Conservation (phyloP, 2,888 invertebrate genomes). For the Chesias legatella region DNA sequence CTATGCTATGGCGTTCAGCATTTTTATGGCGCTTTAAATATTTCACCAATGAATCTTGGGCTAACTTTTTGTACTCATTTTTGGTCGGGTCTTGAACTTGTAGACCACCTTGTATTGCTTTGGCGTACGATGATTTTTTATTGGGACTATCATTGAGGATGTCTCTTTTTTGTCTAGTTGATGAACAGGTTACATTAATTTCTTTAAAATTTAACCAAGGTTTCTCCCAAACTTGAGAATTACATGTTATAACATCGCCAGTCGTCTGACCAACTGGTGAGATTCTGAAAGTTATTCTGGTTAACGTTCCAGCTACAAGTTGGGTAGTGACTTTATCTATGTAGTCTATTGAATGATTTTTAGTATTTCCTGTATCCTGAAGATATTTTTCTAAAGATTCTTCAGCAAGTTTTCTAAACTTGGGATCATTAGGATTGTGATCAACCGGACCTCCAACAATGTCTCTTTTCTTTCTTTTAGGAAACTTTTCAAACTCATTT, state of each 20-base stretch:
- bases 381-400: conserved; percentile 37
- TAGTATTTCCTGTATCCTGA: conserved; percentile 10
- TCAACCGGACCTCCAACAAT: conserved; percentile 26
- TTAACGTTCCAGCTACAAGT: conserved; percentile 32
- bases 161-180: conserved; percentile 18
- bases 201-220: conserved; percentile 35
- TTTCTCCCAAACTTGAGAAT: conserved; percentile 39
- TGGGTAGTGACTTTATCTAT: conserved; percentile 32
- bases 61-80: conserved; percentile 36
- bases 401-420: conserved; percentile 29
- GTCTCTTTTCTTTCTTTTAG: too few relatives aligned
- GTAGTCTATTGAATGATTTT: conserved; percentile 16
- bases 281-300: conserved; percentile 30
- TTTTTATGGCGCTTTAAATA: conserved; percentile 32
- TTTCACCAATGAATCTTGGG: conserved; percentile 42
- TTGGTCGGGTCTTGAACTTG: conserved; percentile 32
- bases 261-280: background rate
- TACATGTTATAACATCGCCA: conserved; percentile 28
- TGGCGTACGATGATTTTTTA: background rate
- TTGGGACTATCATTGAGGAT: conserved; percentile 1
- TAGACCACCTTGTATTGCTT: conserved; percentile 11
- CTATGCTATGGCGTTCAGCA: conserved; percentile 33
- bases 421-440: conserved; percentile 31
- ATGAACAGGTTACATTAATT: conserved; percentile 32
- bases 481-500: conserved; percentile 35